Evolutionary conservation across 2,888 invertebrate species (phyloP), one percentile per base, ranked within the genome.

Genomic region (Heliconius cydno): DNA sequence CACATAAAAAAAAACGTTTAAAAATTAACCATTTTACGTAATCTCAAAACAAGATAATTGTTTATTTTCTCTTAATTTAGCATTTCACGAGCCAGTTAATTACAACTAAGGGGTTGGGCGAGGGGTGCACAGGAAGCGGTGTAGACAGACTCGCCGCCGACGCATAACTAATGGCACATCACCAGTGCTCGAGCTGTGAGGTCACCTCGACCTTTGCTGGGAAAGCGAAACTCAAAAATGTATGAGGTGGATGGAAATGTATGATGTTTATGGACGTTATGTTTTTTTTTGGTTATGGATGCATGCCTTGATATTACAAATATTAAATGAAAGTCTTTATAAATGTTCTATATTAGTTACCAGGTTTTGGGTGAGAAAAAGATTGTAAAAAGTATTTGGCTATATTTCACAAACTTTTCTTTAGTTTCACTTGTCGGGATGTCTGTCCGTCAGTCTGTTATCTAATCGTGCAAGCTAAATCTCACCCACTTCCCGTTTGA

Each of bases 91-190:
- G 83, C 77, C 81, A 79, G 79, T 85, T 85, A 85, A 85, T 85
- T 84, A 86, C 82, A 82, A 83, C 80, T 80, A 80, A 46, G 77
- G 83, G 70, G 83, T 79, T 84, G 81, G 52, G 52, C 5, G 52
- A 52, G 52, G 81, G 83, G 85, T 80, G 85, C 86, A 88, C 91
- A 89, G 91, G 91, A 91, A 91, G 87, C 89, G 86, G 84, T 83
- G 88, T 90, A 91, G 91, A 91, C 91, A 88, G 88, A 84, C 87
- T 86, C 87, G 89, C 88, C 87, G 88, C 87, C 87, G 88, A 85
- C 90, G 91, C 90, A 90, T 90, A 87, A 85, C 87, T 90, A 90
- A 90, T 91, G 88, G 85, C 80, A 88, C 89, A 88, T 89, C 91
- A 90, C 88, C 90, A 87, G 34, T 34, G 9, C 34, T 34, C 34